Percentiles rank a stretch among this genome's conserved stretches.
Conservation (phyloP, 2,888 invertebrate species). For the Perithous albicinctus region DNA sequence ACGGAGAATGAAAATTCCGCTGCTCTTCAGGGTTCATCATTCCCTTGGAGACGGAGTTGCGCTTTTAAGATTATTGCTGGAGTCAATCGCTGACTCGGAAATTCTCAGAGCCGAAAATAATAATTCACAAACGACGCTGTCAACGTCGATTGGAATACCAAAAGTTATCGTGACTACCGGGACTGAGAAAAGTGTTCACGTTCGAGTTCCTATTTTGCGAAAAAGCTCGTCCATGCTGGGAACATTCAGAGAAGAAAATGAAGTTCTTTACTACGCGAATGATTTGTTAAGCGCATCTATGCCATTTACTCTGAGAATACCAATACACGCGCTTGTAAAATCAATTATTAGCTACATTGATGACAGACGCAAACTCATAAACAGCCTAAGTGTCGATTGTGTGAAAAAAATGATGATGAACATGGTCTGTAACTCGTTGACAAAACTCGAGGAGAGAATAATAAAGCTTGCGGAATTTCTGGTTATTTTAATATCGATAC, state of each 20-base stretch:
- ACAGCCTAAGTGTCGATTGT: conserved; percentile 27
- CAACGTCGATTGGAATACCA: not conserved
- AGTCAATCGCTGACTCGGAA: conserved; percentile 84
- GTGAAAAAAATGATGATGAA: conserved; percentile 34
- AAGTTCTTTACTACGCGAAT: conserved; percentile 61
- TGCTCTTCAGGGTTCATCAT: conserved; percentile 87
- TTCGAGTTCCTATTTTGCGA: conserved; percentile 51
- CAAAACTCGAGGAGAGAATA: conserved; percentile 25
- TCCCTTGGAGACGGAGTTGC: conserved; percentile 86
- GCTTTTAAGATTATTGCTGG: conserved; percentile 85
- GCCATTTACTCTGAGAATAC: conserved; percentile 70
- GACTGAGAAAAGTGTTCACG: not conserved
- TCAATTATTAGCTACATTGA: conserved; percentile 37
- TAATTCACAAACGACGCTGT: not conserved
- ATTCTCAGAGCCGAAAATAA: not conserved
- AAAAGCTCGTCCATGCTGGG: conserved; percentile 48
- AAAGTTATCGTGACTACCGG: not conserved
- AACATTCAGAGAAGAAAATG: conserved; percentile 37
- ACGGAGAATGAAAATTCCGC: conserved; percentile 80
- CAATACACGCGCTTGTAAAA: conserved; percentile 6
- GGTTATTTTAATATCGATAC: conserved; percentile 66
- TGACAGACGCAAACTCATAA: conserved; percentile 33
- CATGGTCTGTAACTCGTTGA: not conserved
- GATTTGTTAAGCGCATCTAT: conserved; percentile 71
- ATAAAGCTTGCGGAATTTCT: conserved; percentile 26